Conservation (phyloP, 1,140 invertebrate genomes). For the Drosophila azteca region DNA sequence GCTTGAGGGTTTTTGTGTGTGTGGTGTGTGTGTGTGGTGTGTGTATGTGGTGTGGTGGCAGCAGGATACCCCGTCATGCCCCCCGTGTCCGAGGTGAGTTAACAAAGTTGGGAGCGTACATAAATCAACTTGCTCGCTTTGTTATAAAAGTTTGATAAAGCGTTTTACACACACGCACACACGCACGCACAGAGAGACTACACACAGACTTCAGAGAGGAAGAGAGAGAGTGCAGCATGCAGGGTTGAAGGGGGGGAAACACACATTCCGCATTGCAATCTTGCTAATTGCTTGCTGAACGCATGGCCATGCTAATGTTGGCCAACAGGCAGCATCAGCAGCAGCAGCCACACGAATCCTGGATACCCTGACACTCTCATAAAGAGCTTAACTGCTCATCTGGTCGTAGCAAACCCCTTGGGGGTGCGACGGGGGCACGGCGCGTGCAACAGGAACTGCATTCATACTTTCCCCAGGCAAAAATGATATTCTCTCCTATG, state of each 20-base stretch:
- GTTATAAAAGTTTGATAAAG: slow-evolving; percentile 82
- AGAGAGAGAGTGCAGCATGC: not conserved
- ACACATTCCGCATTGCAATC: slow-evolving; percentile 72
- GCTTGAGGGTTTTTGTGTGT: slow-evolving; percentile 30
- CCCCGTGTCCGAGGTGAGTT: slow-evolving; percentile 65
- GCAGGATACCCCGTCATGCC: slow-evolving; percentile 1
- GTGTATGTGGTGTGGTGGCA: too few relatives aligned
- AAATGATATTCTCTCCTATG: not conserved
- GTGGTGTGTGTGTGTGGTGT: too few relatives aligned
- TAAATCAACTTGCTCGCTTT: slow-evolving; percentile 76
- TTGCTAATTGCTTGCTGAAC: slow-evolving; percentile 77
- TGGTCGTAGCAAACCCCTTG: too few relatives aligned
- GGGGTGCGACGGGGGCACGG: too few relatives aligned
- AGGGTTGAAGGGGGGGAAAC: slow-evolving; percentile 6
- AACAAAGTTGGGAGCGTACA: slow-evolving; percentile 75
- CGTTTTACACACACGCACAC: slow-evolving; percentile 67
- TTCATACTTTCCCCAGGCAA: slow-evolving; percentile 8
- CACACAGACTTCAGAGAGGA: not conserved
- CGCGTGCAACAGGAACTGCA: not conserved
- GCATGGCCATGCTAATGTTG: slow-evolving; percentile 65
- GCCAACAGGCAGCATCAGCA: slow-evolving; percentile 11
- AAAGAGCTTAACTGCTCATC: too few relatives aligned
- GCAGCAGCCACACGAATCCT: slow-evolving; percentile 15
- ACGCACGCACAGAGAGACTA: slow-evolving; percentile 6
- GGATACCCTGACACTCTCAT: slow-evolving; percentile 16